These are phyloP conservation scores for Trichoplusia ni DNA, from an alignment of 1,140 invertebrate genomes.

Conservation along the genomic window DNA sequence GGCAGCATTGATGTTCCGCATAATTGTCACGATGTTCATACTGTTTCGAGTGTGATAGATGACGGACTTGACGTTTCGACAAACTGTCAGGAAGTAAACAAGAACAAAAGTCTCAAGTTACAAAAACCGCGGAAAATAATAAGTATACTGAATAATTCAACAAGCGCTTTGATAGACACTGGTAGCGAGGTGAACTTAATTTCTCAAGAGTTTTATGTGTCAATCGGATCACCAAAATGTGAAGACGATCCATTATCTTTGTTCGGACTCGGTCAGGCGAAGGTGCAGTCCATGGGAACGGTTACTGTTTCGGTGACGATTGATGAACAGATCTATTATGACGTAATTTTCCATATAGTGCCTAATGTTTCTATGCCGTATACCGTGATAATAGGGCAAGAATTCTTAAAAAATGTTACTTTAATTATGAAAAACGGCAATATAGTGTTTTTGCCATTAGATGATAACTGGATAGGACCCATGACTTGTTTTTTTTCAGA, in stretches of 20 bases:
- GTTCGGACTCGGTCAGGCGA: not conserved
- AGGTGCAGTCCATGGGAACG: not conserved
- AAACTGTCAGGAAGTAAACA: constrained; percentile 16
- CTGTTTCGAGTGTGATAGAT: too few relatives aligned
- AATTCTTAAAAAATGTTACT: not conserved
- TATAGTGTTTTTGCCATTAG: too few relatives aligned
- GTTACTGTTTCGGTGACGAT: not conserved
- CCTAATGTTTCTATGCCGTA: constrained; percentile 2
- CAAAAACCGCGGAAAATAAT: constrained; percentile 1
- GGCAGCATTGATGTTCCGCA: too few relatives aligned
- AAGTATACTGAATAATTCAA: not conserved
- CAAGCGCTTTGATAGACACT: not conserved
- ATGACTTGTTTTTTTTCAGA: too few relatives aligned
- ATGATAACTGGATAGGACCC: too few relatives aligned
- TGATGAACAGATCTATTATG: not conserved
- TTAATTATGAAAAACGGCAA: not conserved
- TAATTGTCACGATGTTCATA: too few relatives aligned
- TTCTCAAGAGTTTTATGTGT: not conserved
- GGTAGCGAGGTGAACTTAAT: constrained; percentile 8
- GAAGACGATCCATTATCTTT: not conserved
- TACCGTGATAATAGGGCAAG: constrained; percentile 1
- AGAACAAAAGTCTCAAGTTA: not conserved
- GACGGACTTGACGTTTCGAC: too few relatives aligned
- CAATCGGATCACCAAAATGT: not conserved
- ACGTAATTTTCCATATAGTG: not conserved